Evolutionary conservation across 2,797 vertebrate species (phyloP), one percentile per base, ranked within the genome.

Genomic region (Telmatherina bonti): DNA sequence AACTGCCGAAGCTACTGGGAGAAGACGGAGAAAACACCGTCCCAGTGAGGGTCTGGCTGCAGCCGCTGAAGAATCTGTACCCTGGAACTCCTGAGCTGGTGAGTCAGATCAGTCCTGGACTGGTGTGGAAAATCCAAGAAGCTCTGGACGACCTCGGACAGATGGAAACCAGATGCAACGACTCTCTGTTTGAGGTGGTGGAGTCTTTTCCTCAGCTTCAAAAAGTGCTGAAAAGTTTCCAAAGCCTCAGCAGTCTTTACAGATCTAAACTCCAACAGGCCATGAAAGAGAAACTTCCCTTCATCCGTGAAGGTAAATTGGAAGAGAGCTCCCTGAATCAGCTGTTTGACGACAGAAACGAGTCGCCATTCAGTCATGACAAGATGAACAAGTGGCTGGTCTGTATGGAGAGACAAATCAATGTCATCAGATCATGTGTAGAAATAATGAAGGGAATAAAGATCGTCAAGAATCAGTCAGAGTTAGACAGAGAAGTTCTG

Each of bases 31-130:
- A 88, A 30, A 72, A 79, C 0, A 16, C 52, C 29, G 85, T 88
- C 33, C 91, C 91, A 2, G 1, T 88, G 66, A 84, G 24, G 13
- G 84, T 88, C n/a, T 92, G 79, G 87, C 36, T 94, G 38, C 84
- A 73, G 36, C 92, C 92, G 0, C 38, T 93, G 22, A 80, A 66
- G 7, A 33, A 47, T 0, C 29, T 93, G 0, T 0, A 82, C 26
- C 43, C 70, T 5, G 0, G 26, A 20, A 74, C 62, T 3, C 20
- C 58, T 3, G 18, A 76, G 71, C 53, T 86, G 45, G 62, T n/a
- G 11, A 29, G n/a, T 0, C 72, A 31, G 9, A 85, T 86, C 61
- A 86, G 79, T 7, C 5, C 58, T 0, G 54, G 27, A 5, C 12
- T 91, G 1, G 20, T 89, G 0, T 43, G 13, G 0, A 63, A 74